Conservation (phyloP, 2,113 vertebrate genomes). For the Bubo scandiacus region DNA sequence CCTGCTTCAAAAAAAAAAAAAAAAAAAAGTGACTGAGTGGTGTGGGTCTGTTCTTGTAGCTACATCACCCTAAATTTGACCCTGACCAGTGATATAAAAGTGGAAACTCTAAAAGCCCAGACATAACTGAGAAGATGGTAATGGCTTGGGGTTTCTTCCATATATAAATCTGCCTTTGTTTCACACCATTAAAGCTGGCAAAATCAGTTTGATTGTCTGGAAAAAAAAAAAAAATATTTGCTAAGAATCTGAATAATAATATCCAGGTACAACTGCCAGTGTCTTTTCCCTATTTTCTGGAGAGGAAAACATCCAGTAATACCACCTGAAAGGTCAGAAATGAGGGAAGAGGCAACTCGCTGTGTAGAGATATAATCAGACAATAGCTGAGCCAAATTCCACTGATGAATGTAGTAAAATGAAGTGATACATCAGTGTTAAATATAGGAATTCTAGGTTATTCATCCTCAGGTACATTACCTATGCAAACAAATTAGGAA, state of each 20-base stretch:
- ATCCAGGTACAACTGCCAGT: background rate
- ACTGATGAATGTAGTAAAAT: background rate
- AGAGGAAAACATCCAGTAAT: background rate
- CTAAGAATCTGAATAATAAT: background rate
- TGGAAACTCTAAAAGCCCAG: background rate
- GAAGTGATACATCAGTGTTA: background rate
- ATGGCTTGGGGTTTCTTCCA: background rate
- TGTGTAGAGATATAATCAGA: background rate
- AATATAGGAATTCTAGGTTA: background rate
- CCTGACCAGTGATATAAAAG: background rate
- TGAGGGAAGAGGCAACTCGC: background rate
- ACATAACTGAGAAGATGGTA: background rate
- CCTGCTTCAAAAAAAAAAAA: background rate
- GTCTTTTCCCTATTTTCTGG: background rate
- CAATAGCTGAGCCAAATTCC: background rate
- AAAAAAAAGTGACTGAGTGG: background rate
- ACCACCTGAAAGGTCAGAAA: background rate
- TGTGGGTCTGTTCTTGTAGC: background rate
- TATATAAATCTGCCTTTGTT: background rate
- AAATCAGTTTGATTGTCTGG: background rate
- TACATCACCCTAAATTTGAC: background rate
- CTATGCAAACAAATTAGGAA: background rate
- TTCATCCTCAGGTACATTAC: background rate
- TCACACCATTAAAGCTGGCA: background rate
- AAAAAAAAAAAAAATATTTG: background rate